These are phyloP conservation scores for Sphyrna mokarran DNA, from an alignment of 2,113 vertebrate genomes.

Conservation along the genomic window DNA sequence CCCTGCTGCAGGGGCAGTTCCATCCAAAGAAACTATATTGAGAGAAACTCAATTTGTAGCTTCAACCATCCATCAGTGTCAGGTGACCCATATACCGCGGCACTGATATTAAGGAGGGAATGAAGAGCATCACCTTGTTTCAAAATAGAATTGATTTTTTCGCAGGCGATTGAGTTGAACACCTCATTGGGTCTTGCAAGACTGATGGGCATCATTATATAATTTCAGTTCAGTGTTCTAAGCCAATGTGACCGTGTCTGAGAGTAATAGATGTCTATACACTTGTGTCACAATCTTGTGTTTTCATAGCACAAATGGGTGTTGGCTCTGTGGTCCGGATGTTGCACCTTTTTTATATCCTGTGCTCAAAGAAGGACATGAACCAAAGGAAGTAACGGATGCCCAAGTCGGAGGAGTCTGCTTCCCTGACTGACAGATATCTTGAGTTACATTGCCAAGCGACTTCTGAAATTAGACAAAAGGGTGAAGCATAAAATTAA, in stretches of 20 bases:
- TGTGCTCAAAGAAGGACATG: neutral
- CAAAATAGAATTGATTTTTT: constrained; percentile 34
- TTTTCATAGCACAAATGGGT: neutral
- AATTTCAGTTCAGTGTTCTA: neutral
- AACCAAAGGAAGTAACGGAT: neutral
- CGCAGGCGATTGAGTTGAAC: neutral
- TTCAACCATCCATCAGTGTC: neutral
- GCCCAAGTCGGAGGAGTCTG: neutral
- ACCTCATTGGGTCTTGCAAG: neutral
- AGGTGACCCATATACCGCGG: neutral
- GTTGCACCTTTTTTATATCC: neutral
- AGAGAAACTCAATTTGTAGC: neutral
- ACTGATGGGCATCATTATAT: neutral
- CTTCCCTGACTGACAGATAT: neutral
- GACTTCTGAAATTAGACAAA: neutral
- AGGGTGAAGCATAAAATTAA: neutral
- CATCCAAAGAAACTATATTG: neutral
- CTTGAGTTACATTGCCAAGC: neutral
- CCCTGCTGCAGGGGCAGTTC: neutral
- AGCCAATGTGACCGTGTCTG: constrained; percentile 13
- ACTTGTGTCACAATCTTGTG: neutral
- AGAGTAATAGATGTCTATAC: neutral
- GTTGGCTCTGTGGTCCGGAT: neutral
- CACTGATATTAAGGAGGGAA: neutral
- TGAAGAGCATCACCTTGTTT: neutral